Percentiles rank a stretch among this genome's conserved stretches.
Evolutionary conservation across 2,797 vertebrate species (phyloP).

Genomic region (Champsocephalus gunnari): DNA sequence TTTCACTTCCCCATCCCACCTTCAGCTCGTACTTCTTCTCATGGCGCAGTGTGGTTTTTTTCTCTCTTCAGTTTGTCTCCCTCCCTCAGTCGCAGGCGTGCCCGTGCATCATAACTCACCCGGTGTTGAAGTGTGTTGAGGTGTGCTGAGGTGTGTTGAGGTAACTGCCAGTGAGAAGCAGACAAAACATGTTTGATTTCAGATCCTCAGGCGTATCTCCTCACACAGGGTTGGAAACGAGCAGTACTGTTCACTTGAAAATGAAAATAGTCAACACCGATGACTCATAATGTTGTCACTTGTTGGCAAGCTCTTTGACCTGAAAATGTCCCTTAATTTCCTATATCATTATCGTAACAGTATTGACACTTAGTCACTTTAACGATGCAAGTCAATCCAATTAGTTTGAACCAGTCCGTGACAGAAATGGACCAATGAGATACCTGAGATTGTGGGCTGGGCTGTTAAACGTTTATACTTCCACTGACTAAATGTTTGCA

Average conservation of each 20-base stretch:
- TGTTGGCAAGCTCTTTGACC: too few relatives aligned
- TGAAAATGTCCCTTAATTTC: too few relatives aligned
- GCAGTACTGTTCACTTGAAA: constrained; percentile 33
- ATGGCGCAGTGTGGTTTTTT: constrained; percentile 49
- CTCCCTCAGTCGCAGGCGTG: constrained; percentile 65
- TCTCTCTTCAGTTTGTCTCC: constrained; percentile 7
- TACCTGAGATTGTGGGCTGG: constrained; percentile 23
- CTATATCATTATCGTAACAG: too few relatives aligned
- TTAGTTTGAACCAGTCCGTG: too few relatives aligned
- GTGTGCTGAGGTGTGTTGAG: constrained; percentile 65
- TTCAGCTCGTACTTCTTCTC: constrained; percentile 28
- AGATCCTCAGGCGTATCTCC: constrained; percentile 45
- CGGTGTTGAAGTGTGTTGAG: constrained; percentile 68
- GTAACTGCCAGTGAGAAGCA: constrained; percentile 66
- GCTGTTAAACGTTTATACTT: constrained; percentile 45
- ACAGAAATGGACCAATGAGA: constrained; percentile 27
- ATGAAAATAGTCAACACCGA: too few relatives aligned
- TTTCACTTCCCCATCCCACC: constrained; percentile 53
- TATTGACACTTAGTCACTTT: too few relatives aligned
- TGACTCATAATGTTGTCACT: too few relatives aligned
- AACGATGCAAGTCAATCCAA: too few relatives aligned
- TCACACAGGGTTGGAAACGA: constrained; percentile 4
- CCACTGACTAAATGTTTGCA: constrained; percentile 29
- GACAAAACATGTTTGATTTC: constrained; percentile 76
- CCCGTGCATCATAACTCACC: constrained; percentile 71